Evolutionary conservation across 2,113 vertebrate species (phyloP).

Genomic region (Lipotes vexillifer): DNA sequence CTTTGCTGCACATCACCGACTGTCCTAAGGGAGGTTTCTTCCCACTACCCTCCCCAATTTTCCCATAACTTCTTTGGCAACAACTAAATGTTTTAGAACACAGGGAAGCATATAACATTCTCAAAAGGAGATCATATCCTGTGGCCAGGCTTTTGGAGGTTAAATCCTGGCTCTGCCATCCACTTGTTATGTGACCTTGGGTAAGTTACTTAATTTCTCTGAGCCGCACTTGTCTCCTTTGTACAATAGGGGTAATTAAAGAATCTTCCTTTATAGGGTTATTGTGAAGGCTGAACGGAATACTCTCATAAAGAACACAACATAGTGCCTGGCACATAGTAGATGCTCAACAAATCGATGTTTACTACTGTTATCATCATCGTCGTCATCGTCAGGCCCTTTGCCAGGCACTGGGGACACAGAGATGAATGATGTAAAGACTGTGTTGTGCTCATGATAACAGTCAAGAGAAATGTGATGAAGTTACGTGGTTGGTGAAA

Average conservation of each 20-base stretch:
- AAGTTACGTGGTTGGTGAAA: background rate
- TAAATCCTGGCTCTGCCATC: background rate
- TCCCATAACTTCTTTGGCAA: background rate
- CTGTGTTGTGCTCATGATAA: background rate
- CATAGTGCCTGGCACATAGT: background rate
- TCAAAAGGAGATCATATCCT: background rate
- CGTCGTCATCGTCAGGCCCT: background rate
- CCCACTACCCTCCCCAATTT: fast-evolving
- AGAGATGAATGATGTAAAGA: background rate
- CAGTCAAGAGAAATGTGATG: background rate
- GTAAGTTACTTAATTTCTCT: background rate
- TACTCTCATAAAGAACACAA: background rate
- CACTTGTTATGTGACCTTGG: background rate
- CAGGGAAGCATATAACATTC: background rate
- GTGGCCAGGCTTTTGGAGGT: background rate
- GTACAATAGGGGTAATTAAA: background rate
- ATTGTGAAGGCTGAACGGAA: background rate
- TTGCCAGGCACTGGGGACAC: background rate
- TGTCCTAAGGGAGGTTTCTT: no score
- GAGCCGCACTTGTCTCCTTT: background rate
- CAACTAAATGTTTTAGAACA: background rate
- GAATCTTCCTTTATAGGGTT: background rate
- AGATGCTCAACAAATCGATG: background rate
- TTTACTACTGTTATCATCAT: no score
- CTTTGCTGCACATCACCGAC: fast-evolving